phyloP scores from a whole-genome alignment of 2,113 vertebrate genomes.

The Oxyura jamaicensis region DNA sequence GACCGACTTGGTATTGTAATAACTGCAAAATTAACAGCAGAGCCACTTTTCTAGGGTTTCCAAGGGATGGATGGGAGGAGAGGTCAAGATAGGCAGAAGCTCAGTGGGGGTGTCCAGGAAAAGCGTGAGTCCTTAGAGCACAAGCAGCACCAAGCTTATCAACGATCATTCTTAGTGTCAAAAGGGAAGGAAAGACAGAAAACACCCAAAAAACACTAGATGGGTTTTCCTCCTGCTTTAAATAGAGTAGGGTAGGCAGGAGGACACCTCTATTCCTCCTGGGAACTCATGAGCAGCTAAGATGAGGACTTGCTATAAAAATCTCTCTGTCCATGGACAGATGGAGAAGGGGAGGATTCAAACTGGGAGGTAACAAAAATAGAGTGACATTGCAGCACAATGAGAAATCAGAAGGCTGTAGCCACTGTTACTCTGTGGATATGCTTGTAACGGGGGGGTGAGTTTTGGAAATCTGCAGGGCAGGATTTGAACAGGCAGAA shows the following conservation, averaged over 20 bases:
- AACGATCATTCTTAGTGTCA: rapidly evolving
- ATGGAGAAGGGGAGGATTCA: constrained; percentile 3
- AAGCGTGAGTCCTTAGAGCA: rapidly evolving
- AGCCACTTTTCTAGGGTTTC: neutral
- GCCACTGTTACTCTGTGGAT: rapidly evolving
- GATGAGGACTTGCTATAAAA: neutral
- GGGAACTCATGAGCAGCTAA: neutral
- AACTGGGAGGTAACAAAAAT: neutral
- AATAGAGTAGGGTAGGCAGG: neutral
- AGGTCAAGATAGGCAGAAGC: neutral
- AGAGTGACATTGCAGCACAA: neutral
- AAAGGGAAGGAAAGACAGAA: neutral
- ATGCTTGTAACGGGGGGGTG: neutral
- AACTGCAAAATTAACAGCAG: constrained; percentile 73
- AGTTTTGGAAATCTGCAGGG: neutral
- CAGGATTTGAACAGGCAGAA: neutral
- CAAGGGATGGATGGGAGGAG: neutral
- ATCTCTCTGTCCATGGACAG: neutral
- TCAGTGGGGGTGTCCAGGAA: neutral
- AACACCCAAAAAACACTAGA: neutral
- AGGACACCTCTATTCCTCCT: neutral
- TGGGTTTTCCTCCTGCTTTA: neutral
- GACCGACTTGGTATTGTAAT: constrained; percentile 92
- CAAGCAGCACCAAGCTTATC: rapidly evolving
- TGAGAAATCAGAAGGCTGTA: neutral